Percentiles rank a stretch among this genome's conserved stretches.
phyloP scores from a whole-genome alignment of 1,140 invertebrate genomes.

The Scaptomyza graminum region DNA sequence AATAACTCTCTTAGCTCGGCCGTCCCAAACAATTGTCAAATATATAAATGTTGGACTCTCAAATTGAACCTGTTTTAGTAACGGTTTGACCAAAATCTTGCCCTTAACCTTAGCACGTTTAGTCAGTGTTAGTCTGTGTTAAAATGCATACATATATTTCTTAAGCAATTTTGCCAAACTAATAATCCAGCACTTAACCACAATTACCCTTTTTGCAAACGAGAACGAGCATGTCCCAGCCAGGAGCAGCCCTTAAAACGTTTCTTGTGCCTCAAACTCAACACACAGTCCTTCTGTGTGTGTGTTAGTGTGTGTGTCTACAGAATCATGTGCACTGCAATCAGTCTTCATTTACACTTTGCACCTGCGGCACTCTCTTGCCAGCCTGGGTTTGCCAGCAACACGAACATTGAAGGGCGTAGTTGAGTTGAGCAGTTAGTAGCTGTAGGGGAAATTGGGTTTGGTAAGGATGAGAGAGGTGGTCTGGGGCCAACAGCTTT shows the following conservation, averaged over 20 bases:
- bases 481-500: conserved; percentile 59
- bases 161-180: conserved; percentile 77
- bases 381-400: conserved; percentile 18
- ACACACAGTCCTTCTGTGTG: not conserved
- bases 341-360: conserved; percentile 82
- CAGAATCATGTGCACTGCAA: conserved; percentile 71
- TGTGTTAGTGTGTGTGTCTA: conserved; percentile 40
- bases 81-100: conserved; percentile 25
- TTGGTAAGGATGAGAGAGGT: conserved; percentile 3
- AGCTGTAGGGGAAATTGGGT: conserved; percentile 3
- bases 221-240: conserved; percentile 36
- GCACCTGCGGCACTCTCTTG: conserved; percentile 67
- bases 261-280: conserved; percentile 60
- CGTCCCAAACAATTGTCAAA: conserved; percentile 35
- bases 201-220: conserved; percentile 75
- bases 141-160: conserved; percentile 66
- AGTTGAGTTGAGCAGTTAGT: conserved; percentile 46
- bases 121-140: conserved; percentile 40
- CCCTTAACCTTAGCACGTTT: conserved; percentile 54
- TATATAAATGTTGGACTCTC: conserved; percentile 12
- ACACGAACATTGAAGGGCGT: conserved; percentile 51
- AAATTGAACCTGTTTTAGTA: conserved; percentile 10
- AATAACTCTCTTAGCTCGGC: not conserved
- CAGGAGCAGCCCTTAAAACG: conserved; percentile 46
- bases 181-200: conserved; percentile 82